These are phyloP conservation scores for Serrognathus titanus DNA, from an alignment of 2,888 invertebrate species.

Conservation along the genomic window DNA sequence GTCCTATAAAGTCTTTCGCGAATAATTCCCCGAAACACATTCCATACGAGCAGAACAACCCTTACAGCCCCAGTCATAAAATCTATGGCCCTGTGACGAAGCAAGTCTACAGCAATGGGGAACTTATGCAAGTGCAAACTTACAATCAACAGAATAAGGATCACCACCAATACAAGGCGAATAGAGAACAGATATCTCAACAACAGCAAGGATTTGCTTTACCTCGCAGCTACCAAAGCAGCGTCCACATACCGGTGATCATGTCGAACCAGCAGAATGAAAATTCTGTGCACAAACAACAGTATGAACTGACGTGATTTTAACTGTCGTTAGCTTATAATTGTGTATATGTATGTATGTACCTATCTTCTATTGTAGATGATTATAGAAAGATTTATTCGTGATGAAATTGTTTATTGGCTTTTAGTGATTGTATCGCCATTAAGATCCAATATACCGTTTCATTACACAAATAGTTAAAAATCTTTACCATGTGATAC, in stretches of 20 bases:
- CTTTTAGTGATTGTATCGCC: background rate
- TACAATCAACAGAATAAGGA: conserved; percentile 40
- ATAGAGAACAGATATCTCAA: conserved; percentile 39
- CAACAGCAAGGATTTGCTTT: conserved; percentile 34
- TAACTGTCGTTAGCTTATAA: conserved; percentile 4
- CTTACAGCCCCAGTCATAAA: conserved; percentile 34
- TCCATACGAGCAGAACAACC: conserved; percentile 27
- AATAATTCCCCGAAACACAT: conserved; percentile 41
- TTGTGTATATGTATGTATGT: conserved; percentile 1
- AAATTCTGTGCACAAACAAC: conserved; percentile 33
- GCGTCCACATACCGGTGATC: conserved; percentile 42
- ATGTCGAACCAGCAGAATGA: conserved; percentile 35
- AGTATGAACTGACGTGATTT: conserved; percentile 34
- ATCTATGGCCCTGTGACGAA: conserved; percentile 21
- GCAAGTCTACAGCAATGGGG: conserved; percentile 37
- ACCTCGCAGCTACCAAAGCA: conserved; percentile 36
- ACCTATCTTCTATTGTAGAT: background rate
- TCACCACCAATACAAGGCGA: conserved; percentile 42
- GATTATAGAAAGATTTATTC: background rate
- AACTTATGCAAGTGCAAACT: conserved; percentile 41
- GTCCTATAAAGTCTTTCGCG: conserved; percentile 34
- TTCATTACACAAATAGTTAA: background rate
- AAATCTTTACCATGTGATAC: conserved; percentile 17
- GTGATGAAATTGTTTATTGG: background rate
- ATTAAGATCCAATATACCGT: background rate